Evolutionary conservation across 2,888 invertebrate species (phyloP), one percentile per base, ranked within the genome.

Genomic region (Protula sp.): DNA sequence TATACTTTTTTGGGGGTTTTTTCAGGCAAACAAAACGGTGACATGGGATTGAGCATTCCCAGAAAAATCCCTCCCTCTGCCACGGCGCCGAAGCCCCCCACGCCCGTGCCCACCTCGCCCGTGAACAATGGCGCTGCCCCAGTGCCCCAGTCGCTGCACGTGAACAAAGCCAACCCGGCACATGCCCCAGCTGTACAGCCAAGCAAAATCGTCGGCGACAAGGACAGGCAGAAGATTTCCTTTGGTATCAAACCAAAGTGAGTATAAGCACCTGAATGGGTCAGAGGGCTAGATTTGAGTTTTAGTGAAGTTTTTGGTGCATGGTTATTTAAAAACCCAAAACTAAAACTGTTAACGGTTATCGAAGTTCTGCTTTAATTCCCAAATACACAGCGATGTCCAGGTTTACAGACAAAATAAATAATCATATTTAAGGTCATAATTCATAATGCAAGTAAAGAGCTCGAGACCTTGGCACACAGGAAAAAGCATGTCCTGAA

Each of bases 151-250:
- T 55, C 38, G 5, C 54, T 64, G 14, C 62, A 55, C 19, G 38
- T 59, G 3, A n/a, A n/a, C n/a, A n/a, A n/a, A n/a, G n/a, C n/a
- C n/a, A n/a, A n/a, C n/a, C n/a, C n/a, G n/a, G n/a, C n/a, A n/a
- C n/a, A n/a, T n/a, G n/a, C n/a, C n/a, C n/a, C n/a, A n/a, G n/a
- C n/a, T n/a, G n/a, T n/a, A n/a, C n/a, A n/a, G n/a, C n/a, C n/a
- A n/a, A n/a, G n/a, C n/a, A n/a, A n/a, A n/a, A n/a, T n/a, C n/a
- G 53, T 52, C 9, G 38, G 38, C 3, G 26, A 27, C 26, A 28
- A 55, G 2, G 55, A 59, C 38, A 66, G 74, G 38, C 72, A 72
- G 31, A 74, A 73, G 57, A 70, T 76, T 14, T 71, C 69, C 14
- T 71, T 76, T 63, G 74, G 74, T 24, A 66, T 74, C 5, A 63